Evolutionary conservation across 1,140 invertebrate genomes (phyloP).

Genomic region (Carposina sasakii): DNA sequence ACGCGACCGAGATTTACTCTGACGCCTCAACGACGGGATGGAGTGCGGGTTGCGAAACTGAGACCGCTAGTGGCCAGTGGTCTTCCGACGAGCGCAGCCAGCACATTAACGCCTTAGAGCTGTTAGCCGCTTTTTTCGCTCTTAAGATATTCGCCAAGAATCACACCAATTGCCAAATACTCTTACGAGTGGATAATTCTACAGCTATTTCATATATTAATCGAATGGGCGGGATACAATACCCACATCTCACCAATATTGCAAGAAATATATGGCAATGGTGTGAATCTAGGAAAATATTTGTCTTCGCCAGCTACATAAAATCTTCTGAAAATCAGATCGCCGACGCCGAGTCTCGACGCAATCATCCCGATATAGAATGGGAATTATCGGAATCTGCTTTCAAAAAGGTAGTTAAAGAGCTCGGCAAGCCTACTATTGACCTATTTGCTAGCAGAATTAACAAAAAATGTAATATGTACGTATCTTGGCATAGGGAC

Average conservation of each 20-base stretch:
- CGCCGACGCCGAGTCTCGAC: slow-evolving; percentile 19
- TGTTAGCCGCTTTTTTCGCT: slow-evolving; percentile 28
- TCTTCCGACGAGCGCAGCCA: slow-evolving; percentile 12
- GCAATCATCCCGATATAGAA: slow-evolving; percentile 14
- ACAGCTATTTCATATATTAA: slow-evolving; percentile 19
- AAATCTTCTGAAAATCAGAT: slow-evolving; percentile 19
- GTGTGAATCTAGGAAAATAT: slow-evolving; percentile 28
- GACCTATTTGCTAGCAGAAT: slow-evolving; percentile 27
- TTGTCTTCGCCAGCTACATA: slow-evolving; percentile 27
- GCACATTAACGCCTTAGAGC: slow-evolving; percentile 23
- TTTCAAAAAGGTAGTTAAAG: slow-evolving; percentile 12
- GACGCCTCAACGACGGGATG: slow-evolving; percentile 21
- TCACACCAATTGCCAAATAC: slow-evolving; percentile 21
- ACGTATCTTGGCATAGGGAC: slow-evolving; percentile 27
- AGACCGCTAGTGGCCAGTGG: slow-evolving; percentile 28
- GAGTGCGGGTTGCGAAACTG: slow-evolving; percentile 22
- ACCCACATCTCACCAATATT: slow-evolving; percentile 22
- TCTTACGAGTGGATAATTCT: slow-evolving; percentile 31
- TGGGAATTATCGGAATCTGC: slow-evolving; percentile 14
- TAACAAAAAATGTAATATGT: slow-evolving; percentile 25
- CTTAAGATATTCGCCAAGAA: slow-evolving; percentile 35
- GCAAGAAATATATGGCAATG: slow-evolving; percentile 28
- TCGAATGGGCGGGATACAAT: slow-evolving; percentile 12
- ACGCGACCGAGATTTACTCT: slow-evolving; percentile 5
- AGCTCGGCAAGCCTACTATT: slow-evolving; percentile 19